phyloP scores from a whole-genome alignment of 2,888 invertebrate species.

The Ashinkailepas kermadecensis region DNA sequence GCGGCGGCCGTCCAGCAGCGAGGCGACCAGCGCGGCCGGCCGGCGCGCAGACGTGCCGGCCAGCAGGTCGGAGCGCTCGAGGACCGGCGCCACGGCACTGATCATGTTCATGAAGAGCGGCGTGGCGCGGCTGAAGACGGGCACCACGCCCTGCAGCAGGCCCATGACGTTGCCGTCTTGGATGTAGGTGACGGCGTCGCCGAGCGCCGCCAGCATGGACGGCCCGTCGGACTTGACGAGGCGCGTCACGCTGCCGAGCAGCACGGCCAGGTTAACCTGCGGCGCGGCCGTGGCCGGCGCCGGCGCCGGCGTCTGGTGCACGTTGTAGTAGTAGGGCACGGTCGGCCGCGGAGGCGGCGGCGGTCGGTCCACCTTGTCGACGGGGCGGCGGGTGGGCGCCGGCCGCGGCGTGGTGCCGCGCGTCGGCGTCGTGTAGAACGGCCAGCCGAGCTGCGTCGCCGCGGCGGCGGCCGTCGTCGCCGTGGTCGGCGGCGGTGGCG shows the following conservation, averaged over 20 bases:
- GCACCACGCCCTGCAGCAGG: slow-evolving; percentile 17
- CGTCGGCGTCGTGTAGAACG: slow-evolving; percentile 2
- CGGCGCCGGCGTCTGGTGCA: neutral
- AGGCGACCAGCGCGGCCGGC: neutral
- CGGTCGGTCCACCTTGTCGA: neutral
- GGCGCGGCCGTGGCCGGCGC: neutral
- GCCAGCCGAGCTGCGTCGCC: neutral
- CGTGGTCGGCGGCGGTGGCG: neutral
- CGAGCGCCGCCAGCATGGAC: neutral
- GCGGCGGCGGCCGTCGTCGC: neutral
- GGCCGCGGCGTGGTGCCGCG: neutral
- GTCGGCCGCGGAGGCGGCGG: neutral
- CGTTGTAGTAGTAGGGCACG: slow-evolving; percentile 17
- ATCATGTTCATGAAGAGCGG: slow-evolving; percentile 1
- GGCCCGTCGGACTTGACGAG: neutral
- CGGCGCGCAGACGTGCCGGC: neutral
- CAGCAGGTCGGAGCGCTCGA: neutral
- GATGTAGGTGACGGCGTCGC: neutral
- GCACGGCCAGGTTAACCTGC: neutral
- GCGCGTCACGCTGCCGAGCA: neutral
- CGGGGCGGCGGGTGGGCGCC: neutral
- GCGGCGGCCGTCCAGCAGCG: neutral
- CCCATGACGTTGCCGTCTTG: slow-evolving; percentile 6
- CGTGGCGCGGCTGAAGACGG: slow-evolving; percentile 21
- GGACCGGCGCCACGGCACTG: neutral